Base-by-base conservation (phyloP, 2,113 vertebrate genomes). In the Setophaga coronata region DNA sequence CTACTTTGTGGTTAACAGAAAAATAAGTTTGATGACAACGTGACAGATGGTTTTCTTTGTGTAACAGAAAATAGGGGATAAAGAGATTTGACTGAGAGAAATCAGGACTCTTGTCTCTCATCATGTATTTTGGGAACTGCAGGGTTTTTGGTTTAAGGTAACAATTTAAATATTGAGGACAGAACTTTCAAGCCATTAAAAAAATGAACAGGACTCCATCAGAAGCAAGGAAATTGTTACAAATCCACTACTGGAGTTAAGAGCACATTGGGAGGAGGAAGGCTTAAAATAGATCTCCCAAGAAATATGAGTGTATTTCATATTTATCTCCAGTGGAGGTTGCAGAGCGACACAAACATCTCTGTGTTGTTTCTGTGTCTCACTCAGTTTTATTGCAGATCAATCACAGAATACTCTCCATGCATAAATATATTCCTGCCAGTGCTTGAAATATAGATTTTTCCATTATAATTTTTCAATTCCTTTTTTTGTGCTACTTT, bases 391-490 rank as follows among this genome's bases (percentile, higher is more conserved):
- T 89, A 85, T 25, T 90, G 78, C 38, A 69, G 73, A 96, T 95
- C 81, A 91, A 82, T 94, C 94, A 94, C 9, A 3, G 62, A 82
- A 76, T 40, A 50, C 29, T 38, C 42, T 73, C 58, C 38, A 53
- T 85, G 87, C 84, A 91, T 91, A 95, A 93, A 94, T 95, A 85
- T 56, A 94, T 90, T 73, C 54, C 58, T 77, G 73, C 4, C 53
- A 77, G 58, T 61, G 62, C 65, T 69, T 87, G 82, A 95, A 91
- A 57, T 82, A 95, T 69, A 95, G 93, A 95, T 91, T 95, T 96
- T 87, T 57, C 65, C 50, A 61, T 95, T 91, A 93, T 61, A 93
- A 88, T 94, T 97, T 94, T 91, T 90, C 61, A 69, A 29, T 61
- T 31, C 38, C 36, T 38, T 40, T 33, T 54, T 87, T 90, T 51